Evolutionary conservation across 2,113 vertebrate species (phyloP), one percentile per base, ranked within the genome.

Genomic region (Mustela nigripes): DNA sequence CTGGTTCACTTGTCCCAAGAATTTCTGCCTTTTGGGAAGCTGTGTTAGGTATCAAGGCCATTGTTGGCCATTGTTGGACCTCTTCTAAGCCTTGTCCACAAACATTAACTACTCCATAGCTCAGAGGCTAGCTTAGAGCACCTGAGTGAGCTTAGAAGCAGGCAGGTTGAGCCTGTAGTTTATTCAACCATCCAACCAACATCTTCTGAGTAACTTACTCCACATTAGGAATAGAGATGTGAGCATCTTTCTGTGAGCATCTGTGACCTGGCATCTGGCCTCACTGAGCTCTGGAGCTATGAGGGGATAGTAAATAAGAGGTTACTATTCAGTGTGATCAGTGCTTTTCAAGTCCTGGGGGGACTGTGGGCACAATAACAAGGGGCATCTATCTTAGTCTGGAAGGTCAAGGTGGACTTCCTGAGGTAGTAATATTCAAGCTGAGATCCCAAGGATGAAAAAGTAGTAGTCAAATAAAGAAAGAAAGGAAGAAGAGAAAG

Each of bases 341-440:
- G 36, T 45, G n/a, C 48, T 97, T 92, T 63, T 62, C 42, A 87
- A 89, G 33, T 74, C 60, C 67, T 19, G 79, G 33, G 22, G 33
- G 9, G 2, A 39, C 18, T 58, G 9, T 58, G 12, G n/a, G 31
- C 2, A n/a, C n/a, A 79, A 50, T 67, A 91, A 33, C 84, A 86
- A 95, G 18, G 36, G 12, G 1, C 50, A 92, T 11, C 33, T 42
- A 92, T 31, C 50, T 26, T 76, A 48, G 18, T 48, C 50, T 62
- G 60, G 60, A 26, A 96, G 48, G 24, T 42, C 21, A 65, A 65
- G 10, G 7, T 86, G 28, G 33, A 67, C 69, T 96, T 42, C 67
- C 80, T 74, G 84, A 95, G 88, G 48, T 53, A 69, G 58, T 48
- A 76, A 22, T 84, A 56, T 76, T 91, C 62, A 97, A 97, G 58